Percentiles rank a stretch among this genome's conserved stretches.
Conservation (phyloP, 2,888 invertebrate species). For the Leptinotarsa haldemani region DNA sequence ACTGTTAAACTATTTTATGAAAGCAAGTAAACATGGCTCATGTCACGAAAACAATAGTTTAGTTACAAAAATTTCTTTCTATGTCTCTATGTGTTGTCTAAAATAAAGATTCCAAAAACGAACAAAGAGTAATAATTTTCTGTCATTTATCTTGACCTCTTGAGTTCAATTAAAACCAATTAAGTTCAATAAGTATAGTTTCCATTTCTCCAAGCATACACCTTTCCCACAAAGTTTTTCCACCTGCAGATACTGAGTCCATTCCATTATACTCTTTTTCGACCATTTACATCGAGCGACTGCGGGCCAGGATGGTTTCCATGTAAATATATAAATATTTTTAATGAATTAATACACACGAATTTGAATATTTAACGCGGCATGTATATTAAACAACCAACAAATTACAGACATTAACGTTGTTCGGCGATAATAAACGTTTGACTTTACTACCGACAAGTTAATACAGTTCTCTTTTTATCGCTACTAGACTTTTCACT, state of each 20-base stretch:
- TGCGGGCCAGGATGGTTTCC: slow-evolving; percentile 31
- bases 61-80: too few species aligned
- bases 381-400: slow-evolving; percentile 57
- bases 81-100: too few species aligned
- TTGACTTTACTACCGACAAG: slow-evolving; percentile 56
- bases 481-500: slow-evolving; percentile 47
- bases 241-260: background rate
- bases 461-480: slow-evolving; percentile 57
- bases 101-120: too few species aligned
- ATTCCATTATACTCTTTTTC: background rate
- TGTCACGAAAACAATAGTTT: too few species aligned
- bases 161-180: too few species aligned
- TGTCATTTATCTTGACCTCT: too few species aligned
- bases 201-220: background rate
- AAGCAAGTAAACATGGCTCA: too few species aligned
- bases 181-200: too few species aligned
- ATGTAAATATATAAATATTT: slow-evolving; percentile 54
- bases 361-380: slow-evolving; percentile 58
- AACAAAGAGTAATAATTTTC: too few species aligned
- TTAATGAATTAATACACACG: slow-evolving; percentile 56
- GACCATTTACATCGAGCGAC: background rate
- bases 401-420: slow-evolving; percentile 56
- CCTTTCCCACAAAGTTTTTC: background rate
- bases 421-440: slow-evolving; percentile 54
- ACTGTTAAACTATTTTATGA: too few species aligned